Percentiles rank a stretch among this genome's conserved stretches.
Evolutionary conservation across 2,888 invertebrate species (phyloP).

Genomic region (Synanthedon myopaeformis): DNA sequence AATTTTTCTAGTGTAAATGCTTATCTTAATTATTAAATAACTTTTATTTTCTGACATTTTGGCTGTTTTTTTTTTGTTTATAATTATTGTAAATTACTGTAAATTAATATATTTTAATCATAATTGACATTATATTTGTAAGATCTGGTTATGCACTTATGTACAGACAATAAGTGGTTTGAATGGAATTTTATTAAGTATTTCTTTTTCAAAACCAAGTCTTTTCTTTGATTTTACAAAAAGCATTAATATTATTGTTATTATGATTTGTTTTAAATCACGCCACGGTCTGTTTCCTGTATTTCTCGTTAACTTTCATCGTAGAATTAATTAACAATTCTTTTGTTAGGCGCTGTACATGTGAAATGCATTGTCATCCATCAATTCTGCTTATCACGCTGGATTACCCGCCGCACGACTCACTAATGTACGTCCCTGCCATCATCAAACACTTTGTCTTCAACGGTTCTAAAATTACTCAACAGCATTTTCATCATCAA

Average conservation of each 20-base stretch:
- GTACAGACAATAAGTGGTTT: too few species aligned
- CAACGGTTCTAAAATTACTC: conserved; percentile 35
- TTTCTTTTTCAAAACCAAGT: not conserved
- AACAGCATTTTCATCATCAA: conserved; percentile 35
- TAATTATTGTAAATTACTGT: too few species aligned
- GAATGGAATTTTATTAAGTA: not conserved
- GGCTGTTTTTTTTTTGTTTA: too few species aligned
- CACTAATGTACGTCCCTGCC: conserved; percentile 29
- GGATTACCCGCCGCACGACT: conserved; percentile 18
- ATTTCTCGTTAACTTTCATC: conserved; percentile 47
- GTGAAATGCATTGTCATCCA: conserved; percentile 51
- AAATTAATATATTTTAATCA: too few species aligned
- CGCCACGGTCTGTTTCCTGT: conserved; percentile 26
- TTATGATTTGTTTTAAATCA: conserved; percentile 31
- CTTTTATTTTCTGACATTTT: too few species aligned
- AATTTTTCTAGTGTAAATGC: too few species aligned
- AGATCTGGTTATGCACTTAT: too few species aligned
- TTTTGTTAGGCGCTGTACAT: conserved; percentile 40
- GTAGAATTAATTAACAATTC: conserved; percentile 58
- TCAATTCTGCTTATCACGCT: conserved; percentile 59
- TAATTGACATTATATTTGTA: too few species aligned
- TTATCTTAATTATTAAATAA: too few species aligned
- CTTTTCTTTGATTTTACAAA: not conserved
- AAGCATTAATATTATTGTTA: conserved; percentile 16
- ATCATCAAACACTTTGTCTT: conserved; percentile 52